Evolutionary conservation across 2,113 vertebrate species (phyloP), one percentile per base, ranked within the genome.

Genomic region (Pomatorhinus ruficollis): DNA sequence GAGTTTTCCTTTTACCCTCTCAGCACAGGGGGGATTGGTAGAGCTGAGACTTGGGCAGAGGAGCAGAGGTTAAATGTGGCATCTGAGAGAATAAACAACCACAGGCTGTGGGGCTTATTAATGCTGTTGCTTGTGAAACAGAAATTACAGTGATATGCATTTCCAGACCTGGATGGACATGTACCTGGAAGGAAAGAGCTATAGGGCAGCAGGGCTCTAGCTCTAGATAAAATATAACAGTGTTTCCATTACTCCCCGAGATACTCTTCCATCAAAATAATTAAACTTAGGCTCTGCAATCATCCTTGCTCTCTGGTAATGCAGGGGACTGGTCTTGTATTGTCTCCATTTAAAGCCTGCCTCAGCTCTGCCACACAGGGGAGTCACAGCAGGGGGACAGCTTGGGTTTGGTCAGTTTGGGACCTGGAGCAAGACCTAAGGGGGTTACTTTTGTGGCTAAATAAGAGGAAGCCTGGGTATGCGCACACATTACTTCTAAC

Each of bases 241-340:
- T 11, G 35, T 75, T 92, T 74, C 35, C 31, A 80, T 59, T 68
- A 49, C 45, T 52, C 40, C 16, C n/a, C 17, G 35, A 61, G 53
- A 68, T 60, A 33, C 37, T 45, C 28, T 69, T 69, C 33, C 27
- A 44, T 81, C 35, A 31, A 74, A 86, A 88, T 30, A 57, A 74
- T 64, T 21, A 50, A 69, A 57, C 6, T 42, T 15, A 10, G 56
- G 77, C 31, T 33, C 54, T 85, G 63, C 42, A 64, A 15, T 77
- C 63, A 35, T 65, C 28, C 33, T 77, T 59, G 60, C 42, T 77
- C 28, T 57, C 75, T 80, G 39, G 35, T 49, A 35, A 2, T 21
- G 16, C 65, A 35, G 15, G 17, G 24, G 7, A 53, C 8, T 0
- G 0, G n/a, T 61, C 93, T 76, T 61, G 50, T 3, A 4, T 15